Base-by-base conservation (phyloP, 2,888 invertebrate genomes). In the Slavum lentiscoides region DNA sequence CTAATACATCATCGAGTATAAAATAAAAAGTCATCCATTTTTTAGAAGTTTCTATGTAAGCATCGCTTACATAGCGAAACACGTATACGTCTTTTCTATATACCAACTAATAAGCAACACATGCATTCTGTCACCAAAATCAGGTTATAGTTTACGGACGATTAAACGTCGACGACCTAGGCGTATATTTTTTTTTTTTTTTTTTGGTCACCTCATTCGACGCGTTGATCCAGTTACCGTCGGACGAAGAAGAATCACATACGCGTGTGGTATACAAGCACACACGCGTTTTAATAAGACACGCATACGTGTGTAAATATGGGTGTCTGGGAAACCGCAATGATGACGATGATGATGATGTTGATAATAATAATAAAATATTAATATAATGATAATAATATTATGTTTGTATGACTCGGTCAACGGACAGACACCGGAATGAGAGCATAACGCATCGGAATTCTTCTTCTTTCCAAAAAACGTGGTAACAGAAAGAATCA, bases 131-230 rank as follows among this genome's bases (percentile, higher is more conserved):
- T 75, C 58, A 23, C 23, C 23, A 43, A 43, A 58, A 67, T 58
- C 19, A 69, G 77, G 77, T 72, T 70, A 23, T 80, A 7, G 62
- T 80, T 70, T 59, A 55, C 77, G 77, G 62, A 80, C 69, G 77
- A 80, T 70, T 64, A 59, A 59, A 75, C 55, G 70, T 23, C 8
- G n/a, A 49, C 13, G 15, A 1, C 15, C 76, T 19, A 1, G 19
- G 49, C 30, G 39, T 59, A 23, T 23, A 7, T 1, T 30, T 30
- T 30, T 62, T n/a, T 64, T 19, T 23, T 3, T 1, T 30, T 30
- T 30, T 62, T n/a, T 64, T 19, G 70, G 62, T 64, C 77, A 23
- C 62, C 61, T 80, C 53, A 55, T 62, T n/a, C 55, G 19, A 13
- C 23, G 39, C 21, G 37, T 8, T 43, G 75, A 67, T 67, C 58